Conservation (phyloP, 2,888 invertebrate species). For the Willowsia nigromaculata region DNA sequence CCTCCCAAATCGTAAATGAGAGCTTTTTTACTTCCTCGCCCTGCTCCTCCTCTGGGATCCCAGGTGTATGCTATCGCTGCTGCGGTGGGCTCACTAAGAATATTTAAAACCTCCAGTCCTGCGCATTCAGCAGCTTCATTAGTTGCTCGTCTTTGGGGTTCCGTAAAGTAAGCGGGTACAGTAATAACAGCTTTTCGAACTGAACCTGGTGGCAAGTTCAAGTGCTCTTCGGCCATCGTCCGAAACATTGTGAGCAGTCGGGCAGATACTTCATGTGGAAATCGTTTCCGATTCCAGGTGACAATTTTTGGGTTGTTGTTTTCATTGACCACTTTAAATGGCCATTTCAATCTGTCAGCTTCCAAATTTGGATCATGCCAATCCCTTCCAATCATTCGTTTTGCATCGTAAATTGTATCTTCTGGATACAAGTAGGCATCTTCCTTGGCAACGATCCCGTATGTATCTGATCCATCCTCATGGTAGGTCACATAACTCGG, state of each 20-base stretch:
- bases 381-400: slow-evolving; percentile 74
- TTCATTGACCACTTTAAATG: slow-evolving; percentile 29
- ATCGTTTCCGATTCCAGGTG: background rate
- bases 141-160: slow-evolving; percentile 87
- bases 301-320: background rate
- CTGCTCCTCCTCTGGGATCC: too few species aligned
- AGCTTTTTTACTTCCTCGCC: too few species aligned
- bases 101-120: slow-evolving; percentile 91
- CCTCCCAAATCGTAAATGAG: slow-evolving; percentile 63
- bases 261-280: background rate
- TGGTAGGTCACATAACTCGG: slow-evolving; percentile 53
- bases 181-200: slow-evolving; percentile 90
- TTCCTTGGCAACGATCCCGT: slow-evolving; percentile 89
- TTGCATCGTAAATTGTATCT: slow-evolving; percentile 83
- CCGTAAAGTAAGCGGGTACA: slow-evolving; percentile 91
- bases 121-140: slow-evolving; percentile 91
- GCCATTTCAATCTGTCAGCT: slow-evolving; percentile 59
- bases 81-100: slow-evolving; percentile 89
- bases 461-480: background rate
- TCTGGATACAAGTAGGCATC: slow-evolving; percentile 85
- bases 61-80: slow-evolving; percentile 67
- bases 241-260: background rate
- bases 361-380: slow-evolving; percentile 30
- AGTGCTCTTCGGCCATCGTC: background rate
- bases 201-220: slow-evolving; percentile 83